Base-by-base conservation (phyloP, 92 coral and sea anemone genomes). In the Zoanthus solanderi region DNA sequence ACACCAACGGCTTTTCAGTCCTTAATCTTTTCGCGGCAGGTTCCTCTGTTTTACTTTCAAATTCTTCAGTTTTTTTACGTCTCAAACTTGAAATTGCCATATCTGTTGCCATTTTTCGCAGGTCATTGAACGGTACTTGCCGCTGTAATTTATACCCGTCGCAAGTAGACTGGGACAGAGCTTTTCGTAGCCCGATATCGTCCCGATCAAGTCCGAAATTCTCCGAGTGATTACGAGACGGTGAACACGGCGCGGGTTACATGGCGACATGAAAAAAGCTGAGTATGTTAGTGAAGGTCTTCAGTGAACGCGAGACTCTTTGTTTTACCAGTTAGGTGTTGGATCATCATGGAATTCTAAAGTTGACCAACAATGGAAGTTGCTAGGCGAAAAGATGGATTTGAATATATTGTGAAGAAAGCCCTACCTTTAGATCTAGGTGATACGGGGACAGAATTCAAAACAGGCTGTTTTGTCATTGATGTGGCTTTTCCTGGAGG, bases 391-490 rank as follows among this genome's bases (percentile, higher is more conserved):
- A 63, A 44, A 65, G 44, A 11, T 47, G 85, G 46, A 29, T 54
- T 89, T 31, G 94, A 92, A 57, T 89, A 90, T 52, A 75, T 89
- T 16, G 80, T 92, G n/a, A 87, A 84, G 71, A 92, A 92, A 69
- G 88, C 92, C 14, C 89, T 89, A 12, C 68, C 78, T 32, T 79
- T 92, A 83, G 75, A 84, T 80, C 92, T 89, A 6, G 92, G 90
- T 0, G 92, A 92, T 3, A 32, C 71, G 17, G 23, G 88, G 3
- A 54, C 92, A 28, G 92, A 87, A 7, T 89, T 89, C 77, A 92
- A 86, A 76, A 85, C 94, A 14, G 94, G 94, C 13, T 92, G 94
- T 50, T 90, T 87, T 9, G 89, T 92, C 46, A 32, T 92, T 11
- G 94, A 92, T 57, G 83, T 92, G 11, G 60, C 75, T 57, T 92